Evolutionary conservation across 2,888 invertebrate genomes (phyloP), one percentile per base, ranked within the genome.

Genomic region (Colostygia pectinataria): DNA sequence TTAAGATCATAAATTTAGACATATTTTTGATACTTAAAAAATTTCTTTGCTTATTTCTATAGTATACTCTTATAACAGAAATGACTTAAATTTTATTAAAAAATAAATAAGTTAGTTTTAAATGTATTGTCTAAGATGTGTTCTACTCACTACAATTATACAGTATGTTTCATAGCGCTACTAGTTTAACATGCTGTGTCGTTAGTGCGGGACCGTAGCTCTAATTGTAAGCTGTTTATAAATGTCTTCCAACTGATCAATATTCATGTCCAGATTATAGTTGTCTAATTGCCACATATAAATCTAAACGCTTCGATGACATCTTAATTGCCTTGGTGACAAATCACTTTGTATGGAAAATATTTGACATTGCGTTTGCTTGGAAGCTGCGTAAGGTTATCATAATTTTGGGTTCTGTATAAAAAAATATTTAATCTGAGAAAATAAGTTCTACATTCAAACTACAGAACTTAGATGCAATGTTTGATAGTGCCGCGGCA

Each of bases 251-350:
- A 55, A 53, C 70, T 72, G 74, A 80, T 87, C 79, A 85, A 84
- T 86, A 86, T 86, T 86, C 82, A 84, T 81, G 82, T 79, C 64
- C 64, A 77, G 76, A 85, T 83, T 83, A 80, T 79, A 70, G 69
- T 65, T 67, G 69, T 78, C 79, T 88, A 84, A 88, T 87, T 85
- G 83, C 83, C 76, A 71, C 77, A 72, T 79, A 85, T 86, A 84
- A 86, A 88, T 87, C 77, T 80, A 68, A 77, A 77, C 72, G 70
- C 76, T 64, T 67, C 77, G 83, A 80, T 83, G 87, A 87, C 87
- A 82, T 86, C 85, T 89, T 87, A 87, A 88, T 88, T 86, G 83
- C 77, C 57, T 65, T 4, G 59, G 65, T 77, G 74, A 84, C 81
- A 81, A 85, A 87, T 87, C 77, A 80, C 75, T 63, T 63, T 73